These are phyloP conservation scores for western clawed frog (Xenopus tropicalis) DNA, from an alignment of 2,113 vertebrate genomes.

Conservation along the genomic window UCB_Xtro_10.0 CM004450.2:103323501-103324000, in stretches of 20 bases:
- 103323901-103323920: slow-evolving; percentile 66
- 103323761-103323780: slow-evolving; percentile 14
- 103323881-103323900: slow-evolving; percentile 70
- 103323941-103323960: slow-evolving; percentile 44
- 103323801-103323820: slow-evolving; percentile 77
- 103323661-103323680: slow-evolving; percentile 79
- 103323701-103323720: slow-evolving; percentile 84
- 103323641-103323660: neutral
- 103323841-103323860: slow-evolving; percentile 80
- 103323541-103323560: too few species aligned
- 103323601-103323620: too few species aligned
- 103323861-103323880: slow-evolving; percentile 72
- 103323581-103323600: too few species aligned
- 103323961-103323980: slow-evolving; percentile 47
- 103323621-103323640: too few species aligned
- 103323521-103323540: too few species aligned
- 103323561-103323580: too few species aligned
- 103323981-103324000: neutral
- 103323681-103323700: slow-evolving; percentile 83
- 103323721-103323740: slow-evolving; percentile 59
- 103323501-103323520: too few species aligned
- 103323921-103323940: slow-evolving; percentile 52
- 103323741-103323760: slow-evolving; percentile 2
- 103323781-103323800: slow-evolving; percentile 73
- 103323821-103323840: slow-evolving; percentile 79